Conservation (phyloP, 2,888 invertebrate species). For the Pyrgus malvae region DNA sequence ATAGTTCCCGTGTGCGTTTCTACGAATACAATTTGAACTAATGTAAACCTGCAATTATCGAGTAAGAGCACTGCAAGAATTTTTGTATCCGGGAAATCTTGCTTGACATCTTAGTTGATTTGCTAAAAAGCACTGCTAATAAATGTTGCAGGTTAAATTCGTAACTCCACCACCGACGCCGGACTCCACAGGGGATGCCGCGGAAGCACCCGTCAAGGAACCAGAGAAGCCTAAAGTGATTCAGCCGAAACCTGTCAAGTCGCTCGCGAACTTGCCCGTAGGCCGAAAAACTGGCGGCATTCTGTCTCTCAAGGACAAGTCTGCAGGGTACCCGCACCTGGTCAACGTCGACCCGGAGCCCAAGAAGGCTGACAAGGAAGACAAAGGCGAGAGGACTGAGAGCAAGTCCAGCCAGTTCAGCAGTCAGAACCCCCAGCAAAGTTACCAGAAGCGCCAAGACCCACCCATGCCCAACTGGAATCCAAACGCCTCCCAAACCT, state of each 20-base stretch:
- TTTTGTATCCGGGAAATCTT: too few relatives aligned
- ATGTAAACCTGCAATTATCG: too few relatives aligned
- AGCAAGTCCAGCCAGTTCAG: slow-evolving; percentile 41
- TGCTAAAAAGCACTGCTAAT: too few relatives aligned
- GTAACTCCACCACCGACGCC: slow-evolving; percentile 73
- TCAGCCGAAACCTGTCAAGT: slow-evolving; percentile 67
- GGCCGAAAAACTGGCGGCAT: slow-evolving; percentile 77
- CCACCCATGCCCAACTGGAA: slow-evolving; percentile 38
- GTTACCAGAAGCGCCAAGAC: slow-evolving; percentile 47
- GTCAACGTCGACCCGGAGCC: slow-evolving; percentile 68
- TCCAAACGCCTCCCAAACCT: slow-evolving; percentile 35
- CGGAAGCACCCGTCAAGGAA: slow-evolving; percentile 48
- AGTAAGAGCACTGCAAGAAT: too few relatives aligned
- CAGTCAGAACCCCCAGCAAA: slow-evolving; percentile 48
- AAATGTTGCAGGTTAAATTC: slow-evolving; percentile 75
- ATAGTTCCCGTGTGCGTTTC: too few relatives aligned
- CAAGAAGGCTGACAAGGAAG: slow-evolving; percentile 61
- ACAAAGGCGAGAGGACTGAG: slow-evolving; percentile 61
- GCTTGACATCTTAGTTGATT: too few relatives aligned
- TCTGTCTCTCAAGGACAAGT: slow-evolving; percentile 77
- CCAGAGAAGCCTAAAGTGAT: slow-evolving; percentile 62
- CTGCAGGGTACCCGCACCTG: slow-evolving; percentile 75
- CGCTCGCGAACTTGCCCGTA: slow-evolving; percentile 64
- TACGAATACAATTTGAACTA: too few relatives aligned
- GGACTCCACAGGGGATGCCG: slow-evolving; percentile 52